phyloP scores from a whole-genome alignment of 2,797 vertebrate genomes.

The Lutjanus argentimaculatus region DNA sequence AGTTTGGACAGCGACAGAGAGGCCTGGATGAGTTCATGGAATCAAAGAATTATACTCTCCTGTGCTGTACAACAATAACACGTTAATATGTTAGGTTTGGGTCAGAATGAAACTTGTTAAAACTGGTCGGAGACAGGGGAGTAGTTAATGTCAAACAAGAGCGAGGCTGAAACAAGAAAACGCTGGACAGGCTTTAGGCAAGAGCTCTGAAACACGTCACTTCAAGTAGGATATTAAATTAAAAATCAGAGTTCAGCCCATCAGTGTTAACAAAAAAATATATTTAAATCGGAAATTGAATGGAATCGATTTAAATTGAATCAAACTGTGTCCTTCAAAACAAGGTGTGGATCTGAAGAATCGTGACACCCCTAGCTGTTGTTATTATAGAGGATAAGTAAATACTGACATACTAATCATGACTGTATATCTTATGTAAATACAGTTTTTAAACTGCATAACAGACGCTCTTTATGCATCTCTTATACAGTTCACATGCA shows the following conservation, averaged over 20 bases:
- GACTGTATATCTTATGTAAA: not conserved
- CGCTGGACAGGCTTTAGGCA: not conserved
- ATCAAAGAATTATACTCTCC: not conserved
- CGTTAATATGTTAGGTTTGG: not conserved
- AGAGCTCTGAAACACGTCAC: not conserved
- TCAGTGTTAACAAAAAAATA: too few relatives aligned
- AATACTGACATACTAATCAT: not conserved
- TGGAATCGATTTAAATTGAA: too few relatives aligned
- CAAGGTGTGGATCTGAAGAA: too few relatives aligned
- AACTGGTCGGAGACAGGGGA: not conserved
- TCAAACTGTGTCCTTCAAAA: too few relatives aligned
- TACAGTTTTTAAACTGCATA: not conserved
- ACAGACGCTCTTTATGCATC: not conserved
- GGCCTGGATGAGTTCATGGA: constrained; percentile 37
- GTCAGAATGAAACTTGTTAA: not conserved
- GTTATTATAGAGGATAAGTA: not conserved
- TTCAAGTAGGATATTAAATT: not conserved
- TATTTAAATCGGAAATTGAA: too few relatives aligned
- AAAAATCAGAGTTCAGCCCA: too few relatives aligned
- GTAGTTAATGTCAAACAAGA: not conserved
- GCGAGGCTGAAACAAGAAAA: not conserved
- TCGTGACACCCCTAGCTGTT: not conserved
- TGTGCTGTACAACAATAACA: not conserved
- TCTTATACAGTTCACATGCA: not conserved
- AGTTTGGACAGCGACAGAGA: constrained; percentile 23